Evolutionary conservation across 2,113 vertebrate species (phyloP).

Genomic region (Mustelus asterias): DNA sequence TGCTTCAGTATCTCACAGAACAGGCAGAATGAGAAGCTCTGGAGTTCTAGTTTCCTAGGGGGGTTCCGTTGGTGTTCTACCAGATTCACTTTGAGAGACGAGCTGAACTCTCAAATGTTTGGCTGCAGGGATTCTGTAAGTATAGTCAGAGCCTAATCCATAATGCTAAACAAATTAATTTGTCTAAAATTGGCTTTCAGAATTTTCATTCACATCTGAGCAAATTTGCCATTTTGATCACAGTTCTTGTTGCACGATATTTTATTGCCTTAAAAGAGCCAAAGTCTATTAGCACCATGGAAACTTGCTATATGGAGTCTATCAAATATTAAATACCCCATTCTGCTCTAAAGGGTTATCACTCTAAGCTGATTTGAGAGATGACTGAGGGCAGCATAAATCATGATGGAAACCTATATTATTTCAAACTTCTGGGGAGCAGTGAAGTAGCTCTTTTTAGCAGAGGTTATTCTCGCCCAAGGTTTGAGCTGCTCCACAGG

Average conservation of each 20-base stretch:
- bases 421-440: not conserved
- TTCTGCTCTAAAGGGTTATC: slow-evolving; percentile 1
- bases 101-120: not conserved
- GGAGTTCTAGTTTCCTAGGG: not conserved
- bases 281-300: not conserved
- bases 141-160: not conserved
- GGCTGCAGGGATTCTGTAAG: not conserved
- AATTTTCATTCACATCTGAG: not conserved
- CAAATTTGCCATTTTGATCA: not conserved
- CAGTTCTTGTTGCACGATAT: not conserved
- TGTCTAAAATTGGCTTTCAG: not conserved
- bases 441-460: not conserved
- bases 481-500: not conserved
- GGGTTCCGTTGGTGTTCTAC: not conserved
- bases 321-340: slow-evolving; percentile 18
- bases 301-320: not conserved
- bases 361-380: not conserved
- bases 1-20: not conserved
- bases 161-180: not conserved
- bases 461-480: not conserved
- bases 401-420: not conserved
- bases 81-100: not conserved
- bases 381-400: not conserved
- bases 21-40: not conserved
- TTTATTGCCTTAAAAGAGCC: not conserved